Evolutionary conservation across 2,888 invertebrate species (phyloP).

Genomic region (Ophioninae sp.): DNA sequence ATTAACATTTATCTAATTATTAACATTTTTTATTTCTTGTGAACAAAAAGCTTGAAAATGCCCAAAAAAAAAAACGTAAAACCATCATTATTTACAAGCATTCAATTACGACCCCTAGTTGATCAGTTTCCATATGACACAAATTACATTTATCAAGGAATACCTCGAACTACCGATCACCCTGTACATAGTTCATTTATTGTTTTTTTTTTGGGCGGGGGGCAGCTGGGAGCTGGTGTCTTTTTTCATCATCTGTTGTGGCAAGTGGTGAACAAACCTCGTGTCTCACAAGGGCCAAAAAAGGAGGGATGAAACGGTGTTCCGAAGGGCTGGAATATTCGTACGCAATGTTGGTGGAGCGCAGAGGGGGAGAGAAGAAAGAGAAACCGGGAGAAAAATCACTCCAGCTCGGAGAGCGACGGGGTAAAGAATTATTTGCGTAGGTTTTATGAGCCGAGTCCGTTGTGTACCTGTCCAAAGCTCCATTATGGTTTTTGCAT

Average conservation of each 20-base stretch:
- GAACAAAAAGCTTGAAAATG: too few species aligned
- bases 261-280: slow-evolving; percentile 56
- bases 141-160: too few species aligned
- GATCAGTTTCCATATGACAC: too few species aligned
- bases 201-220: neutral
- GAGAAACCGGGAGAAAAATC: slow-evolving; percentile 22
- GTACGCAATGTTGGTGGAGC: neutral
- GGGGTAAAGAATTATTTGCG: slow-evolving; percentile 52
- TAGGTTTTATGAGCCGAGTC: slow-evolving; percentile 39
- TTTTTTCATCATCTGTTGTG: slow-evolving; percentile 54
- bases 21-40: too few species aligned
- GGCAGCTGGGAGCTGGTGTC: neutral
- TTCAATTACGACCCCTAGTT: too few species aligned
- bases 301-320: slow-evolving; percentile 24
- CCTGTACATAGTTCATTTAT: slow-evolving; percentile 1
- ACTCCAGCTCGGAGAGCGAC: slow-evolving; percentile 16
- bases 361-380: neutral
- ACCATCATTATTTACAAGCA: too few species aligned
- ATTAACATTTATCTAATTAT: too few species aligned
- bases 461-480: slow-evolving; percentile 50
- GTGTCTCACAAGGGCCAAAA: slow-evolving; percentile 37
- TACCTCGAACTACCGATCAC: too few species aligned
- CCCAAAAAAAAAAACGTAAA: too few species aligned
- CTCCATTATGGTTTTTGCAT: slow-evolving; percentile 38
- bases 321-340: slow-evolving; percentile 22